Evolutionary conservation across 2,888 invertebrate species (phyloP).

Genomic region (Helicoverpa assulta): DNA sequence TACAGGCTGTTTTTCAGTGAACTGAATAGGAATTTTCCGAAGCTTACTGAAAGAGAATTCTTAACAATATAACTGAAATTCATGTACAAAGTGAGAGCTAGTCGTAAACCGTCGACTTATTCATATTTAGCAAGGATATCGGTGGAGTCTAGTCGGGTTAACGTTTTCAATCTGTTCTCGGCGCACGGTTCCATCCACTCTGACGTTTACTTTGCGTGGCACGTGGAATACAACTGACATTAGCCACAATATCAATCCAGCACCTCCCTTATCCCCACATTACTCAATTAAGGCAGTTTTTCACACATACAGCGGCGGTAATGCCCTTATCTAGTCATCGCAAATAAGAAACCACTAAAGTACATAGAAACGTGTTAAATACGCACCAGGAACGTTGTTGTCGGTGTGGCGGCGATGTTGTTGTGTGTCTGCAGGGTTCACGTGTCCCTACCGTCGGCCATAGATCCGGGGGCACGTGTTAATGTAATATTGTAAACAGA

Average conservation of each 20-base stretch:
- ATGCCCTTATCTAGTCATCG: constrained; percentile 44
- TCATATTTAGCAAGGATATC: constrained; percentile 32
- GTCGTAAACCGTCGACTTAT: background rate
- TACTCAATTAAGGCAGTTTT: constrained; percentile 44
- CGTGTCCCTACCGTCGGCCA: constrained; percentile 67
- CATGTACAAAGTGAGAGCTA: constrained; percentile 1
- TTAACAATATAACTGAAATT: constrained; percentile 8
- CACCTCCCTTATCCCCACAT: constrained; percentile 13
- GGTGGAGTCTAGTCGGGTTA: constrained; percentile 13
- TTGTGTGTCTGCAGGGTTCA: constrained; percentile 55
- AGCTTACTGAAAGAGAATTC: constrained; percentile 1
- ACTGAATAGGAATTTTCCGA: constrained; percentile 7
- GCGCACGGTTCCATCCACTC: constrained; percentile 20
- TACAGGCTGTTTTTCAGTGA: constrained; percentile 10
- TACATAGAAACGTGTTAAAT: constrained; percentile 56
- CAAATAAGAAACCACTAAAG: constrained; percentile 63
- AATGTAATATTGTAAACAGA: constrained; percentile 61
- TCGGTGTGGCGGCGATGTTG: constrained; percentile 34
- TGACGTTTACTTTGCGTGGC: constrained; percentile 49
- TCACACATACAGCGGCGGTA: constrained; percentile 31
- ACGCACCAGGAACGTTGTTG: constrained; percentile 58
- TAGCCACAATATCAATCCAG: constrained; percentile 35
- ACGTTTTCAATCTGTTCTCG: constrained; percentile 36
- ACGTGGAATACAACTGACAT: constrained; percentile 54
- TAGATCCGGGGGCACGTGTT: constrained; percentile 64